Conservation (phyloP, 2,888 invertebrate species). For the Caenorhabditis angaria region DNA sequence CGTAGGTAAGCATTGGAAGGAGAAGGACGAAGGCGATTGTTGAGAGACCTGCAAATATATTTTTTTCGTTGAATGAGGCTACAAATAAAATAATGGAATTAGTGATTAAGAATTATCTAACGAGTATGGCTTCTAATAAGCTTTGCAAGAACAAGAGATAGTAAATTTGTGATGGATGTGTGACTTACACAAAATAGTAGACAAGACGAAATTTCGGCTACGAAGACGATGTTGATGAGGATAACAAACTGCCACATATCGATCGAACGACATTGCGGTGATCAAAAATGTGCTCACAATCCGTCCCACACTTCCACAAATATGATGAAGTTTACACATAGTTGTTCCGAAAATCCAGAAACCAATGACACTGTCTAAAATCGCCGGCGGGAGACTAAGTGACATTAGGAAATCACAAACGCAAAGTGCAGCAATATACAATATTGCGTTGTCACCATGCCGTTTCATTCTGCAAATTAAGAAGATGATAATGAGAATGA, state of each 20-base stretch:
- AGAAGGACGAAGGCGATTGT: conserved; percentile 64
- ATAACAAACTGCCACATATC: conserved; percentile 69
- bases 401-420: conserved; percentile 69
- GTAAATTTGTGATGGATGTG: no score
- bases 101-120: no score
- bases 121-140: no score
- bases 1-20: conserved; percentile 66
- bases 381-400: conserved; percentile 68
- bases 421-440: conserved; percentile 68
- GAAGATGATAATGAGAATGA: background rate
- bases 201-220: conserved; percentile 62
- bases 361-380: conserved; percentile 69
- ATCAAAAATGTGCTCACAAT: conserved; percentile 70
- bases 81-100: no score
- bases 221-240: conserved; percentile 61
- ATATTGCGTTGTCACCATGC: conserved; percentile 63
- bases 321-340: conserved; percentile 67
- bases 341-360: conserved; percentile 71
- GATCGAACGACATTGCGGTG: conserved; percentile 70
- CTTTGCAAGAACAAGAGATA: no score
- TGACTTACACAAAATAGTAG: conserved; percentile 55
- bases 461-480: conserved; percentile 37
- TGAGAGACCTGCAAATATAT: conserved; percentile 53
- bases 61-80: background rate
- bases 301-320: conserved; percentile 66